Conservation (phyloP, 2,888 invertebrate genomes). For the Lamproptera curius region DNA sequence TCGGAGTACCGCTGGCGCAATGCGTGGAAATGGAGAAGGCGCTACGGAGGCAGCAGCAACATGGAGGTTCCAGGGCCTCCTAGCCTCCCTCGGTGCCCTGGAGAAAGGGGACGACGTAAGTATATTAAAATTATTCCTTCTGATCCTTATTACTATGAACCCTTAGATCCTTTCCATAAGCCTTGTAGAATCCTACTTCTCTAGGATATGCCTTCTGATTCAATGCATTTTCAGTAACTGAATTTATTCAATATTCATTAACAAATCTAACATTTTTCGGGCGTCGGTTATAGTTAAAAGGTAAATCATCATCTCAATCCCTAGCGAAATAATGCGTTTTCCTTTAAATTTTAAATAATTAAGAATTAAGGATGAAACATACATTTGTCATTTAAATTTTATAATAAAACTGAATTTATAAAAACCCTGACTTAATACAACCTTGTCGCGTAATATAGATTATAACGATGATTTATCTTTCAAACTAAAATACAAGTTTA, state of each 20-base stretch:
- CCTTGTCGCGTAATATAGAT: not conserved
- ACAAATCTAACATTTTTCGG: not conserved
- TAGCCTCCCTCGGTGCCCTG: slow-evolving; percentile 81
- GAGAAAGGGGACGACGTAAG: slow-evolving; percentile 79
- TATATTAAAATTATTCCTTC: no score
- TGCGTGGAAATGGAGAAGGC: slow-evolving; percentile 89
- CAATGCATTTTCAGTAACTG: not conserved
- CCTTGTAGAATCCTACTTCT: not conserved
- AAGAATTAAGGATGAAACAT: no score
- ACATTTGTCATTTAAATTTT: no score
- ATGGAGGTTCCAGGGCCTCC: slow-evolving; percentile 84
- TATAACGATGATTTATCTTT: not conserved
- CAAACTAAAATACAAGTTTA: not conserved
- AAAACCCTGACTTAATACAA: no score
- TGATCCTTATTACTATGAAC: no score
- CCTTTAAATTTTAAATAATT: no score
- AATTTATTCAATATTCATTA: not conserved
- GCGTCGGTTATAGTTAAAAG: no score
- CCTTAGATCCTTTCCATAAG: not conserved
- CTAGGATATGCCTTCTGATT: not conserved
- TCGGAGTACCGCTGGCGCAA: slow-evolving; percentile 90
- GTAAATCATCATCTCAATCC: no score
- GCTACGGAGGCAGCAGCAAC: slow-evolving; percentile 60
- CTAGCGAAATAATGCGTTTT: no score
- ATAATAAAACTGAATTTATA: no score